A percentile compares a stretch with the other conserved stretches of the same genome.
Conservation (phyloP, 2,888 invertebrate species). For the Lutraria lutraria region DNA sequence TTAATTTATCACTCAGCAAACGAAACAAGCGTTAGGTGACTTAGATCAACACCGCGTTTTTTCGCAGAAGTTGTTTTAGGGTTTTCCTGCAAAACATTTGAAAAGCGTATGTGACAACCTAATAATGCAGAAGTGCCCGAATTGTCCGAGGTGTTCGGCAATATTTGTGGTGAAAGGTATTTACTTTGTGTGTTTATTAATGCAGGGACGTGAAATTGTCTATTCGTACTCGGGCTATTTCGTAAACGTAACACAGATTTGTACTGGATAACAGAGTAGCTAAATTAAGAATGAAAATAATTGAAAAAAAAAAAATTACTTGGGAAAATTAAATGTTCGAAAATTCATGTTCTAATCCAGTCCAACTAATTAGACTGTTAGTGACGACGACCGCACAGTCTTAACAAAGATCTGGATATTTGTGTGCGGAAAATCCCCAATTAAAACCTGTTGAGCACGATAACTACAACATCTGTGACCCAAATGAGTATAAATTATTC, state of each 20-base stretch:
- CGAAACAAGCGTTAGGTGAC: neutral
- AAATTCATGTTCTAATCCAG: neutral
- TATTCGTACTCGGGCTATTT: neutral
- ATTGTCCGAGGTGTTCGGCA: slow-evolving; percentile 68
- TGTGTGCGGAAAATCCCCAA: too few relatives aligned
- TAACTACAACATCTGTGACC: too few relatives aligned
- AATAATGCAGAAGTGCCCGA: slow-evolving; percentile 69
- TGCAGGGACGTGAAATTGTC: neutral
- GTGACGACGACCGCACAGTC: too few relatives aligned
- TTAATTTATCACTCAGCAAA: neutral
- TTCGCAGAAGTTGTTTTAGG: neutral
- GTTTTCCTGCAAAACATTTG: neutral
- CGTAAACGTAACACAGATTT: neutral
- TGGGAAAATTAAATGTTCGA: neutral
- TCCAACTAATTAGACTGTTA: neutral
- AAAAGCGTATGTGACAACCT: neutral
- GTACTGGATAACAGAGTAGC: neutral
- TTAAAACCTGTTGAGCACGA: too few relatives aligned
- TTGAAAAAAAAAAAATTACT: neutral
- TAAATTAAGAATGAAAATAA: neutral
- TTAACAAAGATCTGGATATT: too few relatives aligned
- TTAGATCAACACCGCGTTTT: neutral
- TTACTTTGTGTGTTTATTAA: neutral
- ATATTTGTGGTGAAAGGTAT: slow-evolving; percentile 67
- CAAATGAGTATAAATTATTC: too few relatives aligned